phyloP scores from a whole-genome alignment of 2,113 vertebrate species.

The Meleagris gallopavo region DNA sequence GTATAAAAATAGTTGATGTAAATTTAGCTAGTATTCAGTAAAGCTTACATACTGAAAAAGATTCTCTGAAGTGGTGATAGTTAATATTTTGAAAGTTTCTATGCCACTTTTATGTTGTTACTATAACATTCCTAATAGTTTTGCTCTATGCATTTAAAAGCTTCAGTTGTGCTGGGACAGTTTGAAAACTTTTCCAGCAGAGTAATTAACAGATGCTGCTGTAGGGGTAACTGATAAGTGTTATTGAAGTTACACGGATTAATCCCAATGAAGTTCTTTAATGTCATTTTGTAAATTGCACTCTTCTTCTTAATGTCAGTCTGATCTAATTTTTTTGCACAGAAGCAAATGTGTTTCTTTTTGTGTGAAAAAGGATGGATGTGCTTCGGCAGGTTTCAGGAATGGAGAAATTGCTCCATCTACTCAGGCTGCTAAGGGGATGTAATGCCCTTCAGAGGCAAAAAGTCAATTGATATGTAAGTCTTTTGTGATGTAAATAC shows the following conservation, averaged over 20 bases:
- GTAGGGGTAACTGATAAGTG: neutral
- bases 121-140: neutral
- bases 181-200: neutral
- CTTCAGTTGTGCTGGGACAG: neutral
- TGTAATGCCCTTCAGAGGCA: neutral
- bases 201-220: neutral
- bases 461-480: constrained; percentile 29
- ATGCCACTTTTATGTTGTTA: neutral
- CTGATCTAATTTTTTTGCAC: neutral
- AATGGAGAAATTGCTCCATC: constrained; percentile 28
- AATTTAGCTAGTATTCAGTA: neutral
- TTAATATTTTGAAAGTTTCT: neutral
- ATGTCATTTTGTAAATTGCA: constrained; percentile 1
- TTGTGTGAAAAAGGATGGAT: neutral
- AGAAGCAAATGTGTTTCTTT: constrained; percentile 14
- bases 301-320: constrained; percentile 3
- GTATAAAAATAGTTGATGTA: neutral
- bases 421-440: neutral
- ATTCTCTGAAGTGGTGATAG: neutral
- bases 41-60: neutral
- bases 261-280: constrained; percentile 12
- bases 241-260: constrained; percentile 20
- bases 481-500: constrained; percentile 2
- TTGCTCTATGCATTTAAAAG: neutral
- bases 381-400: constrained; percentile 21